phyloP scores from a whole-genome alignment of 2,797 vertebrate species.

The Ptychobarbus kaznakovi region DNA sequence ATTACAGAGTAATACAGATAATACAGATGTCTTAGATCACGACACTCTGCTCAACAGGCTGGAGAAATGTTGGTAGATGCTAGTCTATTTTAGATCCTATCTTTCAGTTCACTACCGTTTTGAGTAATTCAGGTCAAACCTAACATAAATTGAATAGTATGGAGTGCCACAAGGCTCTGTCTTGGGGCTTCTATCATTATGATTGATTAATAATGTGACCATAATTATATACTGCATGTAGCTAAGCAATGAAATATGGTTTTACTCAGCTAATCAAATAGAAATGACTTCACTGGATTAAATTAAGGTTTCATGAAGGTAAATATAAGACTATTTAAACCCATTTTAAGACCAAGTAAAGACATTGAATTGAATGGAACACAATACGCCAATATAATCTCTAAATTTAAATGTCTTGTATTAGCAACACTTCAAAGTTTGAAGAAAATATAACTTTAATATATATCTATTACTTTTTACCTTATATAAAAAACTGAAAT shows the following conservation, averaged over 20 bases:
- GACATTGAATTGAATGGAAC: too few relatives aligned
- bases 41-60: neutral
- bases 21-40: neutral
- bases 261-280: neutral
- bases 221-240: neutral
- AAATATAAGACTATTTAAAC: too few relatives aligned
- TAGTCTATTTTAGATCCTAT: neutral
- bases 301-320: too few relatives aligned
- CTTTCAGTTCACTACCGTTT: neutral
- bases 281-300: neutral
- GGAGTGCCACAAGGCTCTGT: slow-evolving; percentile 7
- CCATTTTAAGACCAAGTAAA: too few relatives aligned
- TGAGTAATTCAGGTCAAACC: neutral
- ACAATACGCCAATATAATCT: too few relatives aligned
- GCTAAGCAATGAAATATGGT: neutral
- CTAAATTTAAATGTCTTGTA: too few relatives aligned
- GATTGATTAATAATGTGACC: neutral
- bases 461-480: too few relatives aligned
- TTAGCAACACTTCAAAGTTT: too few relatives aligned
- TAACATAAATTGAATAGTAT: neutral
- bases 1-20: too few relatives aligned
- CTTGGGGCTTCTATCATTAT: neutral
- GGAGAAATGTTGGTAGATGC: neutral
- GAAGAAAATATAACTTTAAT: too few relatives aligned
- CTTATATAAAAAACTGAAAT: too few relatives aligned